Evolutionary conservation across 2,113 vertebrate species (phyloP).

Genomic region (Lasiurus cinereus): DNA sequence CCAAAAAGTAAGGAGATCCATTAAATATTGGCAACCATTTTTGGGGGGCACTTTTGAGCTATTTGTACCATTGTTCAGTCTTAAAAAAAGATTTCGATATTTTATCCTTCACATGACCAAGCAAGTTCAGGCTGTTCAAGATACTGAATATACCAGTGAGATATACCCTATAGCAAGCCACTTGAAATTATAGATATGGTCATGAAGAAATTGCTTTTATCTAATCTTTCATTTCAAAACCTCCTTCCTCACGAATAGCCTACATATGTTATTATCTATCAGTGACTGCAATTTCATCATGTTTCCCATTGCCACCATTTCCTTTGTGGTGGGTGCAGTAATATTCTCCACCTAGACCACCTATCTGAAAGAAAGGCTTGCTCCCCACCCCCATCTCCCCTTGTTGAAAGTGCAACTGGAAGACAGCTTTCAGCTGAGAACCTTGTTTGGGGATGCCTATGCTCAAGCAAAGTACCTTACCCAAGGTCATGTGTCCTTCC

Average conservation of each 20-base stretch:
- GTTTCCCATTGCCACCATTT: slow-evolving; percentile 50
- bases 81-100: not conserved
- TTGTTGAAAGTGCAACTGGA: not conserved
- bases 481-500: not conserved
- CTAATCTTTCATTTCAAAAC: slow-evolving; percentile 68
- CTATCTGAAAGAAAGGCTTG: not conserved
- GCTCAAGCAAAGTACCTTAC: not conserved
- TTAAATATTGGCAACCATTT: slow-evolving; percentile 4
- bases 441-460: not conserved
- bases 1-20: not conserved
- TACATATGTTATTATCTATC: slow-evolving; percentile 51
- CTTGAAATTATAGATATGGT: slow-evolving; percentile 52
- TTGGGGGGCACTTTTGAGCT: not conserved
- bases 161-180: not conserved
- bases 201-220: slow-evolving; percentile 64
- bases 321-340: slow-evolving; percentile 13
- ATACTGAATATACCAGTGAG: not conserved
- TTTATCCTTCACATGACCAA: not conserved
- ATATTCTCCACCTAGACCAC: not conserved
- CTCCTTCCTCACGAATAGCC: slow-evolving; percentile 56
- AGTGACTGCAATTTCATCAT: slow-evolving; percentile 13
- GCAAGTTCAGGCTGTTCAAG: not conserved
- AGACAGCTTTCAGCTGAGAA: not conserved
- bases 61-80: slow-evolving; percentile 15
- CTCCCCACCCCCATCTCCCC: not conserved